A percentile compares a stretch with the other conserved stretches of the same genome.
These are phyloP conservation scores for Sitodiplosis mosellana DNA, from an alignment of 1,140 invertebrate species.

Conservation along the genomic window DNA sequence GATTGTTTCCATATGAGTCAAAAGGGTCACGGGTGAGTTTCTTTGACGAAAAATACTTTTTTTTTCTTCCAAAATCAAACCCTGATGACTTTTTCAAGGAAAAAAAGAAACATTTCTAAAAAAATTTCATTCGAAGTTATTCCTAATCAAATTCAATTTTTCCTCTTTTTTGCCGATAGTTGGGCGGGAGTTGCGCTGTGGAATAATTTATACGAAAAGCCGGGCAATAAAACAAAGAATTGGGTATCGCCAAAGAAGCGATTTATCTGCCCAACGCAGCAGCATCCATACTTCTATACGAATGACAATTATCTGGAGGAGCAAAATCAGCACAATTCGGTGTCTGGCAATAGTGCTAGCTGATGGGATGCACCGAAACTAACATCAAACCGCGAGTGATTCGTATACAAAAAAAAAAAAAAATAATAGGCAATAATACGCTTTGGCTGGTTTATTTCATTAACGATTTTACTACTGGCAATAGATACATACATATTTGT, in stretches of 20 bases:
- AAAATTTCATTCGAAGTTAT: not conserved
- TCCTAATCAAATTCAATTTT: not conserved
- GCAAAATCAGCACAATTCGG: no score
- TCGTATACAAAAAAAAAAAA: no score
- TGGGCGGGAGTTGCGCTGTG: constrained; percentile 19
- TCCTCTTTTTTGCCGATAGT: not conserved
- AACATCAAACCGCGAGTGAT: no score
- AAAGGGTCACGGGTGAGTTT: constrained; percentile 33
- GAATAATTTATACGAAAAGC: constrained; percentile 34
- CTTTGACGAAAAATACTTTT: not conserved
- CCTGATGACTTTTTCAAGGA: no score
- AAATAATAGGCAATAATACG: no score
- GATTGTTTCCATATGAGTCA: constrained; percentile 47
- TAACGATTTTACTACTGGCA: no score
- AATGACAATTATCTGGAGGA: constrained; percentile 6
- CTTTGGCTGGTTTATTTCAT: no score
- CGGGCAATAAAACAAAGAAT: constrained; percentile 8
- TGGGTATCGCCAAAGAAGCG: constrained; percentile 6
- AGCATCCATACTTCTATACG: constrained; percentile 11
- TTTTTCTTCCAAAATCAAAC: no score
- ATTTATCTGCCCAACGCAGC: constrained; percentile 8
- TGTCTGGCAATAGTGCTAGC: no score
- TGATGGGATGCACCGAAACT: no score
- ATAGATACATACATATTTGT: no score
- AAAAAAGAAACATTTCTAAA: no score